phyloP scores from a whole-genome alignment of 1,140 invertebrate species.

The Choristoneura fumiferana region DNA sequence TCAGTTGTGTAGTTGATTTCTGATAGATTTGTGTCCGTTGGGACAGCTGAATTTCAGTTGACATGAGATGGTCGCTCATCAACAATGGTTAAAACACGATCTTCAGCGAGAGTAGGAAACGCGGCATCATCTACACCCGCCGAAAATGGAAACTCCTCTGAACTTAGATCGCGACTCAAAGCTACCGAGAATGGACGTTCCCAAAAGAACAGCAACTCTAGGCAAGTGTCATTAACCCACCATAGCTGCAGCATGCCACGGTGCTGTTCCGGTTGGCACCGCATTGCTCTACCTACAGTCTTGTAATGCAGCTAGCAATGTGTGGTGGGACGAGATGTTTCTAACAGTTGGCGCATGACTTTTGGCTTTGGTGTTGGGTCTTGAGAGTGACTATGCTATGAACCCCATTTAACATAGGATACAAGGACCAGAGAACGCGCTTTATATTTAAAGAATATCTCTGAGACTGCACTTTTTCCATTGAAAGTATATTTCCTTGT shows the following conservation, averaged over 20 bases:
- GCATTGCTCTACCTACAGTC: no score
- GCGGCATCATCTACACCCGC: conserved; percentile 57
- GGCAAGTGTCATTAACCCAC: conserved; percentile 62
- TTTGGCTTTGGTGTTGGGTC: conserved; percentile 13
- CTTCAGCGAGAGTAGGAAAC: conserved; percentile 73
- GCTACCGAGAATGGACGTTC: conserved; percentile 59
- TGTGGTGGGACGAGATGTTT: background rate
- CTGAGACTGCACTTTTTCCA: no score
- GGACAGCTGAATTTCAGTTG: conserved; percentile 74
- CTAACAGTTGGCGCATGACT: conserved; percentile 2
- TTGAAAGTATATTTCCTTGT: background rate
- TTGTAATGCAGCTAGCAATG: background rate
- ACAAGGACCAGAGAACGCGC: background rate
- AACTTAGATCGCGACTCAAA: conserved; percentile 69
- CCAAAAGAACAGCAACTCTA: conserved; percentile 57
- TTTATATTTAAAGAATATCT: no score
- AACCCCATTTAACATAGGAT: background rate
- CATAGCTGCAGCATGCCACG: background rate
- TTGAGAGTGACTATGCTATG: conserved; percentile 1
- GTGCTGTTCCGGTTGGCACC: background rate
- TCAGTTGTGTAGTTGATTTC: conserved; percentile 48
- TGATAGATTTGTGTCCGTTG: conserved; percentile 61
- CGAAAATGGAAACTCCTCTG: conserved; percentile 67
- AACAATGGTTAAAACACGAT: conserved; percentile 78
- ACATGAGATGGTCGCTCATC: conserved; percentile 71